Evolutionary conservation across 2,888 invertebrate genomes (phyloP), one percentile per base, ranked within the genome.

Genomic region (Diaperis boleti): DNA sequence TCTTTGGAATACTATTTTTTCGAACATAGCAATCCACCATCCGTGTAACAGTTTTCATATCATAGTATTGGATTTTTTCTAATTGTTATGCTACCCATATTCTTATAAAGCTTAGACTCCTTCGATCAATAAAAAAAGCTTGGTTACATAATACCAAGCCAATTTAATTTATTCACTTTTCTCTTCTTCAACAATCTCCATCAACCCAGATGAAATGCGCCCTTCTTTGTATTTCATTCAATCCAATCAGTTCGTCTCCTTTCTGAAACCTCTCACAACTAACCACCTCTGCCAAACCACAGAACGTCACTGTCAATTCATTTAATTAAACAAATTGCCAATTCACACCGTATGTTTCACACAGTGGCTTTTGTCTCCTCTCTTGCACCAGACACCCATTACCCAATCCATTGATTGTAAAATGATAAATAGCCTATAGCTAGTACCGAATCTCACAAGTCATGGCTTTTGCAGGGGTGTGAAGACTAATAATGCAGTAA

Each of bases 401-500:
- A 47, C 44, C 44, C 64, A 64, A 64, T 64, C 55, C 64, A 70
- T 71, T 68, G 70, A 71, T 71, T 67, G 60, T 31, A 14, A 54
- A 59, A 62, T 71, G 70, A 71, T 71, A 68, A 71, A 71, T 71
- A 66, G 64, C 45, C 54, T 10, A 5, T 26, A n/a, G n/a, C 26
- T 8, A 26, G 26, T 26, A 37, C 39, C 62, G 49, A 62, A 64
- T 64, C 64, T 66, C 67, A 68, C 66, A 67, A 66, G 64, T 68
- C 65, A 66, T 50, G 64, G 61, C 63, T 60, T 61, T 45, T 47
- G 59, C 41, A 62, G 66, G 70, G 71, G 71, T 71, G 71, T 71
- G 66, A 69, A 71, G 65, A 68, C 72, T 72, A 72, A 73, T 73
- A 73, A 69, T 71, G 41, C 68, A 64, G 69, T 73, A 73, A 73